phyloP scores from a whole-genome alignment of 2,888 invertebrate genomes.

The Drosophila nr. medialis region DNA sequence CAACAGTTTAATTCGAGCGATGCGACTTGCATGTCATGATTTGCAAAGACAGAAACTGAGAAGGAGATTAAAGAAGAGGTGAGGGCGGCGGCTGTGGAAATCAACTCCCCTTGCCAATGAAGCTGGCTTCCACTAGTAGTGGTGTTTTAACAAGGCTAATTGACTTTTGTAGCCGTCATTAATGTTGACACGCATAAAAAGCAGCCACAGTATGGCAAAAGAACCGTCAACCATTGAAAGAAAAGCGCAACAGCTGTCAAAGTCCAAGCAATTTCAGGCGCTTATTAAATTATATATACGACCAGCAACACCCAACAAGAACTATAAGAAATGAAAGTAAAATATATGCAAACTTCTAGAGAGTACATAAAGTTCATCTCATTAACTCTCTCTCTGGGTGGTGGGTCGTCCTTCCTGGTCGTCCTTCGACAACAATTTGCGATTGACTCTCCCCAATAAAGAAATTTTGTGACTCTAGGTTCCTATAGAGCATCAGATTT shows the following conservation, averaged over 20 bases:
- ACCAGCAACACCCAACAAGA: slow-evolving; percentile 11
- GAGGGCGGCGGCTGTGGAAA: background rate
- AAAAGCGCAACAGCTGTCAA: slow-evolving; percentile 49
- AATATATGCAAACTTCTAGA: slow-evolving; percentile 15
- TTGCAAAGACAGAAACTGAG: background rate
- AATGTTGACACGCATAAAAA: slow-evolving; percentile 63
- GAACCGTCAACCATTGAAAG: background rate
- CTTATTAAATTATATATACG: slow-evolving; percentile 46
- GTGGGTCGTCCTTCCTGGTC: too few relatives aligned
- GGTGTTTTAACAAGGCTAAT: slow-evolving; percentile 53
- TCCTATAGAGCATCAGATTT: background rate
- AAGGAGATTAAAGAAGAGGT: background rate
- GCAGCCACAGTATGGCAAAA: slow-evolving; percentile 9
- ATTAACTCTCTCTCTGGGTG: background rate
- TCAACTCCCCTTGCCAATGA: background rate
- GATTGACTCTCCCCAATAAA: background rate
- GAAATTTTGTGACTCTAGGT: background rate
- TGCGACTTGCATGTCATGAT: slow-evolving; percentile 25
- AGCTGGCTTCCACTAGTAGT: background rate
- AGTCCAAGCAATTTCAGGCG: slow-evolving; percentile 34
- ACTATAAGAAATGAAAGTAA: slow-evolving; percentile 36
- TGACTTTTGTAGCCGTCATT: slow-evolving; percentile 67
- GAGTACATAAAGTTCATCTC: slow-evolving; percentile 4
- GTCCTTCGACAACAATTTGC: background rate
- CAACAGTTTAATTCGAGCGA: slow-evolving; percentile 30